Conservation (phyloP, 2,113 vertebrate genomes). For the Cyanistes caeruleus region DNA sequence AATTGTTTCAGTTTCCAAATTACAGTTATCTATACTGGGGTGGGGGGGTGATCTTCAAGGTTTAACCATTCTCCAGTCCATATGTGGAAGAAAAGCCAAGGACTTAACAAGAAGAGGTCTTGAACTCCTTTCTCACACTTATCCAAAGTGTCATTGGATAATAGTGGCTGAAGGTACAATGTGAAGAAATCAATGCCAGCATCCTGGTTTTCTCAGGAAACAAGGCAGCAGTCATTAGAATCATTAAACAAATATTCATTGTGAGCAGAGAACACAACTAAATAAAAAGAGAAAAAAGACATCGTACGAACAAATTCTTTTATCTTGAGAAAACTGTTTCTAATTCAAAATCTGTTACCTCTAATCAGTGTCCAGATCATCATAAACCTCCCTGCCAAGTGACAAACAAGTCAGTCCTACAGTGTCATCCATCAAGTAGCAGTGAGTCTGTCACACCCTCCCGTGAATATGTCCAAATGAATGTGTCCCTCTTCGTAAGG, state of each 20-base stretch:
- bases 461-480: background rate
- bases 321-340: conserved; percentile 7
- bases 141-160: background rate
- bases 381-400: background rate
- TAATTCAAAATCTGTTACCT: conserved; percentile 42
- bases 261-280: background rate
- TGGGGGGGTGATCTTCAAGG: background rate
- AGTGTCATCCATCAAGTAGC: background rate
- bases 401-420: background rate
- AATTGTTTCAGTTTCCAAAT: background rate
- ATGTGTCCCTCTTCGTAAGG: background rate
- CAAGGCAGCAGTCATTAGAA: background rate
- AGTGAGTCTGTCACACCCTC: background rate
- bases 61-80: background rate
- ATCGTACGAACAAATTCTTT: background rate
- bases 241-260: background rate
- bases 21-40: background rate
- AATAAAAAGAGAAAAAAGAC: background rate
- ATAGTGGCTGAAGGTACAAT: background rate
- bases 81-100: background rate
- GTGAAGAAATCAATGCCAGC: background rate
- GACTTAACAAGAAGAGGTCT: background rate
- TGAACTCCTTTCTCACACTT: background rate
- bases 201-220: background rate
- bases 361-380: conserved; percentile 4